Evolutionary conservation across 2,113 vertebrate genomes (phyloP).

Genomic region (Chauna torquata): DNA sequence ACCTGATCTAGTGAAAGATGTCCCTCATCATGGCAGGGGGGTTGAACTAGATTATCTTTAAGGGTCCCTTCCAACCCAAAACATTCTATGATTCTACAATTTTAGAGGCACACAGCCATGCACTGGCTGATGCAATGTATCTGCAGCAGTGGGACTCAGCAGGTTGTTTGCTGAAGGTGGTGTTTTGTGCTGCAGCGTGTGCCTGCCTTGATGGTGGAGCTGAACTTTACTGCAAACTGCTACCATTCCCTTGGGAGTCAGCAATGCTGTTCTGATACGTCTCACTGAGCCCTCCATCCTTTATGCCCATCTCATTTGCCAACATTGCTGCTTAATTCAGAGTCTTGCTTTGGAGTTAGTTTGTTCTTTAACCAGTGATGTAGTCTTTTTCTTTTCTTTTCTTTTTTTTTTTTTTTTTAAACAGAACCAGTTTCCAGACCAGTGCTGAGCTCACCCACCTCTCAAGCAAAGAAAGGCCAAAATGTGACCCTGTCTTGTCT

Average conservation of each 20-base stretch:
- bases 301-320: neutral
- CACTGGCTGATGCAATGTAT: neutral
- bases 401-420: neutral
- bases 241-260: neutral
- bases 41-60: too few species aligned
- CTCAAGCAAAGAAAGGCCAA: neutral
- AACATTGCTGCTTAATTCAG: neutral
- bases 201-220: neutral
- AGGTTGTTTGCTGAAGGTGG: neutral
- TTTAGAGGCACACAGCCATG: neutral
- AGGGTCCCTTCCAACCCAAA: too few species aligned
- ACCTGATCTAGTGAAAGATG: neutral
- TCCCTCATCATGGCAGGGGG: neutral
- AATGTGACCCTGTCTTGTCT: constrained; percentile 36
- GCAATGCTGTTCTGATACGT: neutral
- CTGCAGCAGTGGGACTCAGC: neutral
- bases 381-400: neutral
- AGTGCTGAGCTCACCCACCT: constrained; percentile 20
- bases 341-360: neutral
- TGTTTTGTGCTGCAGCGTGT: neutral
- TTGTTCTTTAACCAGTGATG: neutral
- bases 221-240: neutral
- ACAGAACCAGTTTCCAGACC: constrained; percentile 53
- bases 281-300: neutral
- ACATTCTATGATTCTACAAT: too few species aligned